Conservation (phyloP, 2,113 vertebrate genomes). For the Pachypanchax playfairii region DNA sequence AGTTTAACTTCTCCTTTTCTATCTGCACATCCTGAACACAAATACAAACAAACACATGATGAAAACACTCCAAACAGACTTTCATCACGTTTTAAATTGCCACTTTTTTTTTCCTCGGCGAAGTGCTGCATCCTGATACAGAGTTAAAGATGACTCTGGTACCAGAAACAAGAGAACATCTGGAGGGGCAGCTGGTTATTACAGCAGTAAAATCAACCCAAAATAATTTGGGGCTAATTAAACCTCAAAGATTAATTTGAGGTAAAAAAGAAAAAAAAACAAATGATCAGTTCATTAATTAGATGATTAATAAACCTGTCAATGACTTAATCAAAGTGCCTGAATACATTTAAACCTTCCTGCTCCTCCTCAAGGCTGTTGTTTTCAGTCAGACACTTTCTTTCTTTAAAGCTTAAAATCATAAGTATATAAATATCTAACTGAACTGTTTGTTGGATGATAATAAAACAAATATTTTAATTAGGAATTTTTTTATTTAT, state of each 20-base stretch:
- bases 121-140: too few species aligned
- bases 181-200: conserved; percentile 52
- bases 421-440: too few species aligned
- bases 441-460: too few species aligned
- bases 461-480: too few species aligned
- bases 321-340: conserved; percentile 64
- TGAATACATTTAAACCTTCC: conserved; percentile 32
- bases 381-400: conserved; percentile 10
- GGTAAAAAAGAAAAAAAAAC: conserved; percentile 44
- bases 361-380: conserved; percentile 3
- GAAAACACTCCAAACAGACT: neutral
- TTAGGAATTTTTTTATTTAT: too few species aligned
- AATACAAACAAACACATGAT: conserved; percentile 12
- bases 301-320: conserved; percentile 72
- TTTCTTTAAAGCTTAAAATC: too few species aligned
- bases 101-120: too few species aligned
- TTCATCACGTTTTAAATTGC: too few species aligned
- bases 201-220: conserved; percentile 67
- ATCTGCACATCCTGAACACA: conserved; percentile 89
- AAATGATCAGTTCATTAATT: conserved; percentile 62
- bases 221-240: conserved; percentile 72
- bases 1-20: conserved; percentile 86
- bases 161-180: conserved; percentile 39
- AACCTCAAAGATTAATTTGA: conserved; percentile 46
- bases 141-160: too few species aligned